phyloP scores from a whole-genome alignment of 2,113 vertebrate genomes.

The Cinclus cinclus region DNA sequence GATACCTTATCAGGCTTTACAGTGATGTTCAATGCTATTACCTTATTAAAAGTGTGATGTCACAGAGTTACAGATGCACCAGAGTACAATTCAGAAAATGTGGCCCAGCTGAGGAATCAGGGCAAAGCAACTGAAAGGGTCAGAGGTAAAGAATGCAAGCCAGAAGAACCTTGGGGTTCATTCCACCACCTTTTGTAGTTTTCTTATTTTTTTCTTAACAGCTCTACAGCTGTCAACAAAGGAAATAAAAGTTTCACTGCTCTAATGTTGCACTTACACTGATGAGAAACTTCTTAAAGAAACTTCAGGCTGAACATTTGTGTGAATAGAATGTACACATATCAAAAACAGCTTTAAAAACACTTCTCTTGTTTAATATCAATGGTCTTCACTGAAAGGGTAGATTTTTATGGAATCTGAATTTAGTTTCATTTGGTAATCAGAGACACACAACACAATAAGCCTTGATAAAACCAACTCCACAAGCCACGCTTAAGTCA shows the following conservation, averaged over 20 bases:
- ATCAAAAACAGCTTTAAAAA: background rate
- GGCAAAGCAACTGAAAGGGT: background rate
- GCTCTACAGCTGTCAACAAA: background rate
- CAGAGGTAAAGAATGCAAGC: background rate
- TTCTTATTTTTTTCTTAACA: background rate
- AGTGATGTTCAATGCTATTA: background rate
- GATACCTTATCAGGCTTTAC: background rate
- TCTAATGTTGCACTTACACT: background rate
- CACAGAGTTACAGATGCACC: background rate
- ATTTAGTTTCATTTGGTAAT: background rate
- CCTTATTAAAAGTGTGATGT: background rate
- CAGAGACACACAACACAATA: background rate
- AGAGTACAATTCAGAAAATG: background rate
- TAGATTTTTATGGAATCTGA: background rate
- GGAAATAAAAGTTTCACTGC: background rate
- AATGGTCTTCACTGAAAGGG: background rate
- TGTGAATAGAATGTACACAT: background rate
- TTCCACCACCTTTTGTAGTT: background rate
- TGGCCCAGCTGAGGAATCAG: background rate
- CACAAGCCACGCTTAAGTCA: background rate
- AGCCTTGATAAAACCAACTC: background rate
- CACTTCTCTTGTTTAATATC: background rate
- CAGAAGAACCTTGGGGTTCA: background rate
- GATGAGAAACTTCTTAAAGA: background rate
- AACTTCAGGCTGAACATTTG: background rate